Conservation (phyloP, 2,797 vertebrate species). For the Myotis pilosus region DNA sequence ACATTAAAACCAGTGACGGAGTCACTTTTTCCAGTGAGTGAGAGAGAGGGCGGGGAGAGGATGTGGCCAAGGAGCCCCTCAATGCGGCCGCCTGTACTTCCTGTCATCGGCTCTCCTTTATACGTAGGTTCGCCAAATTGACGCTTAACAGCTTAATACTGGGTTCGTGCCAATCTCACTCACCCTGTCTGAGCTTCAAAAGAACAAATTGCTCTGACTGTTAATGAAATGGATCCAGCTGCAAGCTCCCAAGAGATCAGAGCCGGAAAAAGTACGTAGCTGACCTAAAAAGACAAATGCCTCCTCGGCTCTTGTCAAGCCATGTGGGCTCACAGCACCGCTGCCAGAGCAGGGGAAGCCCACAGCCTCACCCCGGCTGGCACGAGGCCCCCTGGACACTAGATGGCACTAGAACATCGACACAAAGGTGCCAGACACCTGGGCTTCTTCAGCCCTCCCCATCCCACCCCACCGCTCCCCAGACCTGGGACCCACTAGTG, state of each 20-base stretch:
- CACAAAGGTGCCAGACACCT: neutral
- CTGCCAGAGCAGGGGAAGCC: neutral
- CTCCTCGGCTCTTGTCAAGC: slow-evolving; percentile 60
- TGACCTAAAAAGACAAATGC: slow-evolving; percentile 56
- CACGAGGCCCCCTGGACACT: slow-evolving; percentile 4
- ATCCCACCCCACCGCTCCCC: rapidly evolving
- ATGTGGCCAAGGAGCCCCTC: slow-evolving; percentile 1
- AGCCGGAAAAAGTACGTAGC: neutral
- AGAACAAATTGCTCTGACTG: slow-evolving; percentile 68
- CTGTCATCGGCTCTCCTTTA: slow-evolving; percentile 53
- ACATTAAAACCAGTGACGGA: neutral
- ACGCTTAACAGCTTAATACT: slow-evolving; percentile 70
- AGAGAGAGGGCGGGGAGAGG: neutral
- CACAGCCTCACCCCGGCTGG: rapidly evolving
- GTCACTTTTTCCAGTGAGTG: neutral
- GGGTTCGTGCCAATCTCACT: slow-evolving; percentile 71
- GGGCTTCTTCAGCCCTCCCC: neutral
- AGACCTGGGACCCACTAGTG: neutral
- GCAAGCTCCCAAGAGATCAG: slow-evolving; percentile 64
- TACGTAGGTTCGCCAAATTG: slow-evolving; percentile 63
- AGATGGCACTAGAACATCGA: slow-evolving; percentile 61
- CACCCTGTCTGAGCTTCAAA: slow-evolving; percentile 70
- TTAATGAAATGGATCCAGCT: slow-evolving; percentile 67
- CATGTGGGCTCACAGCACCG: neutral
- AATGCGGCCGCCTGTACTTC: slow-evolving; percentile 2